Evolutionary conservation across 2,888 invertebrate species (phyloP), one percentile per base, ranked within the genome.

Genomic region (Drosophila pseudotalamancana): DNA sequence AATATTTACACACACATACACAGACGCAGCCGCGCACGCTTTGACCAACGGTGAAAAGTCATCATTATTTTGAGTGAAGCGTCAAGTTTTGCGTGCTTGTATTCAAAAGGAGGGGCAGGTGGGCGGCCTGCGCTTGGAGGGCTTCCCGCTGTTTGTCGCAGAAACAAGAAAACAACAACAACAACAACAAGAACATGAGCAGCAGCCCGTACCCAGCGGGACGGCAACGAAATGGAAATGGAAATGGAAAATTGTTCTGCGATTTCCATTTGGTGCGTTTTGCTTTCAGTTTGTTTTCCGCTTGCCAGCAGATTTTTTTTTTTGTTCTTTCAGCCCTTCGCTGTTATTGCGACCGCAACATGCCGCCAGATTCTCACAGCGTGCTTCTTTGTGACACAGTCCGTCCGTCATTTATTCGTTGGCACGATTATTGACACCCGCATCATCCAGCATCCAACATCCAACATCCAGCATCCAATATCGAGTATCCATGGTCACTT

Each of bases 31-130:
- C 8, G 6, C 9, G 23, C 9, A 21, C 19, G 29, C 27, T 39
- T 62, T 43, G 53, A 42, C 54, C 46, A 32, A 59, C 48, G 40
- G 31, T 46, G 35, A 6, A 55, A 67, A 68, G 46, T 68, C 67
- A 68, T 67, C 61, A 55, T 51, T 42, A 51, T 34, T 61, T 67
- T 61, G 54, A 55, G 45, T 31, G 46, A 53, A 21, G 42, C 59
- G 51, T 35, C 23, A 59, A 35, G 43, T 39, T 50, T 14, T 56
- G 55, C 43, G 16, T 16, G 18, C 39, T 6, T 53, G 32, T 34
- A 21, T 6, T n/a, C 21, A 23, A 16, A 21, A 21, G 21, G 32
- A 1, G 51, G 40, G 31, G 8, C 19, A 4, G n/a, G 43, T 9
- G 34, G 12, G 21, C 0, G n/a, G 12, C 6, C 11, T 11, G 42